phyloP scores from a whole-genome alignment of 92 coral and sea anemone genomes.

The Montipora capitata region DNA sequence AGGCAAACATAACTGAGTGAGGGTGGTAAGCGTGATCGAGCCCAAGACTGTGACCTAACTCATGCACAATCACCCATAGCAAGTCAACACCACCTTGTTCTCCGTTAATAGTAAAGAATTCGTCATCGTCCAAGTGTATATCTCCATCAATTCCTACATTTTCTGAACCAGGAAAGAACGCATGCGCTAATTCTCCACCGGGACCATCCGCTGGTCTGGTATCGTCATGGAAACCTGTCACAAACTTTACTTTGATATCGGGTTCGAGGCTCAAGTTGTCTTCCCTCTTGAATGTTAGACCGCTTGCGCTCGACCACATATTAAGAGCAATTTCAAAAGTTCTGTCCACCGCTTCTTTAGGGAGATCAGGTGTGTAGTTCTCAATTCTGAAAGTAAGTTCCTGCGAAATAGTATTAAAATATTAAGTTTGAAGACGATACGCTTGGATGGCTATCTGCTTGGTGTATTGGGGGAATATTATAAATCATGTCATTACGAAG shows the following conservation, averaged over 20 bases:
- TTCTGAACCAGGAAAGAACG: constrained; percentile 70
- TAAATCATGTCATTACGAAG: no score
- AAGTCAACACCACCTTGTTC: constrained; percentile 63
- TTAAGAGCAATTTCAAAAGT: constrained; percentile 75
- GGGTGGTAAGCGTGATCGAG: constrained; percentile 76
- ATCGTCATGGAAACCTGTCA: constrained; percentile 63
- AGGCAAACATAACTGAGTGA: constrained; percentile 83
- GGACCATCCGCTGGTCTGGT: constrained; percentile 75
- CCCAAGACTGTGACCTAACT: constrained; percentile 86
- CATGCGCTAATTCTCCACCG: constrained; percentile 72
- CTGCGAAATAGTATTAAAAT: constrained; percentile 16
- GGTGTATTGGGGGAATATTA: no score
- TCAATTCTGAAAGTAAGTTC: constrained; percentile 80
- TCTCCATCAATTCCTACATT: constrained; percentile 81
- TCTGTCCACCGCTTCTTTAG: constrained; percentile 54
- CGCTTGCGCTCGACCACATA: constrained; percentile 66
- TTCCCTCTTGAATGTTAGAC: constrained; percentile 63
- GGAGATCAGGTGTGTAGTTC: constrained; percentile 72
- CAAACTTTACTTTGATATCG: constrained; percentile 61
- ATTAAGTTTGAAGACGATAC: no score
- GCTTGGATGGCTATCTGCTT: no score
- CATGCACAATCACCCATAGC: constrained; percentile 85
- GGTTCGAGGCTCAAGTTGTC: constrained; percentile 26
- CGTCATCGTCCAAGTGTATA: constrained; percentile 86
- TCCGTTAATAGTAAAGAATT: constrained; percentile 59